Conservation (phyloP, 2,888 invertebrate genomes). For the Pseudococcus jackbeardsleyi region DNA sequence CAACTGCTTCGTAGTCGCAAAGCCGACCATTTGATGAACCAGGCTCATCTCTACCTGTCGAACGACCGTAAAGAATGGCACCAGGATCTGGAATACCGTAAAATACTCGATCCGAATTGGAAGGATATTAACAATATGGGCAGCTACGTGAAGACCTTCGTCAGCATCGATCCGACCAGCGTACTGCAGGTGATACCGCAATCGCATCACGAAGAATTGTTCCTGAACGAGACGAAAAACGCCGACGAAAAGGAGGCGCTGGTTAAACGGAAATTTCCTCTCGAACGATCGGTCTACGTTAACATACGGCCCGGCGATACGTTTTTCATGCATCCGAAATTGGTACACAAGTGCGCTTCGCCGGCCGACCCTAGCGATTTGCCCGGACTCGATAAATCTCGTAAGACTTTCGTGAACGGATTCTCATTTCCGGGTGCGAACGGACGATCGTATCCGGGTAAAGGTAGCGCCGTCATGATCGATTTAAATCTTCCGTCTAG, state of each 20-base stretch:
- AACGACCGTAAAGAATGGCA: slow-evolving; percentile 39
- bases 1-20: slow-evolving; percentile 21
- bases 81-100: slow-evolving; percentile 31
- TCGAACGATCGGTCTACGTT: not conserved
- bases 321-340: slow-evolving; percentile 50
- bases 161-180: not conserved
- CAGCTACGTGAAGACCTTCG: slow-evolving; percentile 42
- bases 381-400: slow-evolving; percentile 22
- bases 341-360: slow-evolving; percentile 30
- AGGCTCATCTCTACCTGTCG: not conserved
- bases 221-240: slow-evolving; percentile 7
- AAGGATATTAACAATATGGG: slow-evolving; percentile 34
- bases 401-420: slow-evolving; percentile 48
- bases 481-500: slow-evolving; percentile 37
- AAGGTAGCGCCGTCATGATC: slow-evolving; percentile 32
- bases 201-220: slow-evolving; percentile 13
- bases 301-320: slow-evolving; percentile 47
- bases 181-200: not conserved
- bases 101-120: slow-evolving; percentile 39
- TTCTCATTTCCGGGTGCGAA: slow-evolving; percentile 51
- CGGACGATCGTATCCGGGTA: slow-evolving; percentile 40
- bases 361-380: no score
- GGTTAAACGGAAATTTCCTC: not conserved
- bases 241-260: slow-evolving; percentile 26
- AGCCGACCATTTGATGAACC: slow-evolving; percentile 40